These are phyloP conservation scores for Dryocosmus kuriphilus DNA, from an alignment of 2,888 invertebrate genomes.

Conservation along the genomic window DNA sequence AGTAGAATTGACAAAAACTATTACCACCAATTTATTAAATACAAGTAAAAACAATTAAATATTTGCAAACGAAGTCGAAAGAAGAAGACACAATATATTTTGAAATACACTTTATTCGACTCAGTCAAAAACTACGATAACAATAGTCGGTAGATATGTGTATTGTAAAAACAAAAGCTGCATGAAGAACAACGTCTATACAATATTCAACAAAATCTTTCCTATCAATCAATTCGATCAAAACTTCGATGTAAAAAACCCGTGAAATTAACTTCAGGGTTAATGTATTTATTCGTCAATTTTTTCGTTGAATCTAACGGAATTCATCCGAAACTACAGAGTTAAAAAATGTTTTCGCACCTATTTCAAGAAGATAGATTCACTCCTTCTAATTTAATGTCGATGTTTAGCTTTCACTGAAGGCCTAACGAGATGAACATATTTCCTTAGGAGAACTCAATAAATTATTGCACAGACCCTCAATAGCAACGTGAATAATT, in stretches of 20 bases:
- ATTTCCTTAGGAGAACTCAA: slow-evolving; percentile 33
- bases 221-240: neutral
- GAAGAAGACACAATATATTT: slow-evolving; percentile 59
- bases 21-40: too few species aligned
- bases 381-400: slow-evolving; percentile 8
- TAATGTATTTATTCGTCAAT: neutral
- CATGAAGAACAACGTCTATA: slow-evolving; percentile 3
- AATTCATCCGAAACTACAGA: slow-evolving; percentile 36
- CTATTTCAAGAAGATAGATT: slow-evolving; percentile 12
- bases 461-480: slow-evolving; percentile 71
- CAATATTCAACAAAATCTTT: slow-evolving; percentile 5
- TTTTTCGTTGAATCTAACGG: slow-evolving; percentile 5
- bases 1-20: neutral
- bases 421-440: slow-evolving; percentile 13
- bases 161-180: slow-evolving; percentile 66
- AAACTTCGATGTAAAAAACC: slow-evolving; percentile 38
- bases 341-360: slow-evolving; percentile 36
- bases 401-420: slow-evolving; percentile 34
- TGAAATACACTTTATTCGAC: slow-evolving; percentile 77
- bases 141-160: slow-evolving; percentile 76
- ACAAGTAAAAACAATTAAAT: too few species aligned
- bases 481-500: slow-evolving; percentile 59
- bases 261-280: neutral
- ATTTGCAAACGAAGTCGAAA: too few species aligned
- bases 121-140: slow-evolving; percentile 77